Evolutionary conservation across 2,113 vertebrate genomes (phyloP).

Genomic region (Myotis lucifugus): DNA sequence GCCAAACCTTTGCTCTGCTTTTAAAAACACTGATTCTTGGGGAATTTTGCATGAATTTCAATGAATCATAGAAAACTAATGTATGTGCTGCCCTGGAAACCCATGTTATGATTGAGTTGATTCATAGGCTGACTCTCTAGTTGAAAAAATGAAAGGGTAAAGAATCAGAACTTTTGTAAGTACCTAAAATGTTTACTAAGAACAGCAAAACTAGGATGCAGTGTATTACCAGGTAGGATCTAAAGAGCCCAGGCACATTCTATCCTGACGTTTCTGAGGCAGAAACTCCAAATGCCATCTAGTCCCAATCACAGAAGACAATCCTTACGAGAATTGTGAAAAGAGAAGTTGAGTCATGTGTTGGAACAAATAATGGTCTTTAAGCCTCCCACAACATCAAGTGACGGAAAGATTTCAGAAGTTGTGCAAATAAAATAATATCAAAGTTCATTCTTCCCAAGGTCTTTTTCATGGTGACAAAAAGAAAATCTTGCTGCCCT

Average conservation of each 20-base stretch:
- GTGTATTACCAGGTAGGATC: background rate
- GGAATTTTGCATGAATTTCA: background rate
- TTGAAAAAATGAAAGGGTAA: background rate
- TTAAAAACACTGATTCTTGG: background rate
- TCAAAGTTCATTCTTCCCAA: background rate
- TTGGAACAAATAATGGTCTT: conserved; percentile 39
- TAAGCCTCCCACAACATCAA: conserved; percentile 47
- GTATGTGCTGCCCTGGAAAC: background rate
- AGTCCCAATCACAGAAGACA: background rate
- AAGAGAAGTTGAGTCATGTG: conserved; percentile 18
- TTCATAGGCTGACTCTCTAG: background rate
- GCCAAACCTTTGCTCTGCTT: background rate
- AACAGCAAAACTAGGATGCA: background rate
- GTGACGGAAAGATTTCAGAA: conserved; percentile 39
- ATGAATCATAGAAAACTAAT: background rate
- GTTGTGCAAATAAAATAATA: conserved; percentile 53
- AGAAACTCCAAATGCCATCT: conserved; percentile 36
- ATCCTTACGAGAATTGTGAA: background rate
- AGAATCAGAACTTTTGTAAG: background rate
- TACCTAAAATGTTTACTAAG: background rate
- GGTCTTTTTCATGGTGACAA: too few relatives aligned
- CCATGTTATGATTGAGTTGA: background rate
- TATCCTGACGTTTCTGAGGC: conserved; percentile 35
- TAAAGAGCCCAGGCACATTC: background rate
- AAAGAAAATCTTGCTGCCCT: too few relatives aligned